Percentiles rank a stretch among this genome's conserved stretches.
Conservation (phyloP, 1,140 invertebrate genomes). For the Lethrus apterus region DNA sequence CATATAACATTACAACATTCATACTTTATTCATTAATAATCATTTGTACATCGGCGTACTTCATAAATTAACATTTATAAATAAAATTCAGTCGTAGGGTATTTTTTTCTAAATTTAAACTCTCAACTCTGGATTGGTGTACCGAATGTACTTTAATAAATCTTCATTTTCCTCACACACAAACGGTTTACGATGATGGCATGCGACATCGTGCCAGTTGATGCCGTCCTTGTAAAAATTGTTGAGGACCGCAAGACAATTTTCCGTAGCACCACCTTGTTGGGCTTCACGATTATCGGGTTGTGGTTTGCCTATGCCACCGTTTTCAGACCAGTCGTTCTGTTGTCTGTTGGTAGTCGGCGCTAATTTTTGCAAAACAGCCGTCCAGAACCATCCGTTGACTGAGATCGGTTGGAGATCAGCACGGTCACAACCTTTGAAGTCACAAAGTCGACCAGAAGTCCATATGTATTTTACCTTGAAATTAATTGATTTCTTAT, state of each 20-base stretch:
- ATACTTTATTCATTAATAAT: too few species aligned
- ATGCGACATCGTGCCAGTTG: conserved; percentile 81
- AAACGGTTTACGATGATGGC: conserved; percentile 75
- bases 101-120: too few species aligned
- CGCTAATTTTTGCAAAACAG: conserved; percentile 68
- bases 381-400: conserved; percentile 85
- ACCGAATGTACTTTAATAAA: conserved; percentile 70
- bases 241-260: conserved; percentile 71
- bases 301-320: conserved; percentile 70
- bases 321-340: conserved; percentile 76
- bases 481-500: too few species aligned
- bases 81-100: too few species aligned
- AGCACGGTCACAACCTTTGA: conserved; percentile 72
- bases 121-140: conserved; percentile 65
- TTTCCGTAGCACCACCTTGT: conserved; percentile 70
- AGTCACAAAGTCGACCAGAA: conserved; percentile 76
- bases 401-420: conserved; percentile 67
- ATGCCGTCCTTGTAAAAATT: conserved; percentile 82
- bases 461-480: conserved; percentile 80
- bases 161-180: conserved; percentile 77
- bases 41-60: too few species aligned
- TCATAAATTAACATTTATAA: too few species aligned
- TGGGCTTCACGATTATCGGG: conserved; percentile 72
- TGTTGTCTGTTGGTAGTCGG: conserved; percentile 65
- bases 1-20: too few species aligned